Percentiles rank a stretch among this genome's conserved stretches.
These are phyloP conservation scores for Rhea americana DNA, from an alignment of 2,113 vertebrate genomes.

Conservation along the genomic window DNA sequence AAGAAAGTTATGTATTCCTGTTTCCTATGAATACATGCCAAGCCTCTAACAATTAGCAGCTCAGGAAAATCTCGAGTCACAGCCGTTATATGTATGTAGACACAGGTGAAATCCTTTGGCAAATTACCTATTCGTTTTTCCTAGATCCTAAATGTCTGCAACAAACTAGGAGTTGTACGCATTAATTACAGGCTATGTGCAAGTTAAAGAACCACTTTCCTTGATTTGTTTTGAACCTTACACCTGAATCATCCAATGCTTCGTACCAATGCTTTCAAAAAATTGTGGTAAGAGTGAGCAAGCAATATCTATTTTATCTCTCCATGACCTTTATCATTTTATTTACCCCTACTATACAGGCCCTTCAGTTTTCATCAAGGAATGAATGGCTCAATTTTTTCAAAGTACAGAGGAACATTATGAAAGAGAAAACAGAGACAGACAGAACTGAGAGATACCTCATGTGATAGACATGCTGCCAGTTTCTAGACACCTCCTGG, in stretches of 20 bases:
- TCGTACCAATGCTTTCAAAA: not conserved
- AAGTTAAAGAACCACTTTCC: not conserved
- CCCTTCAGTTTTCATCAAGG: not conserved
- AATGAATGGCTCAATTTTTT: not conserved
- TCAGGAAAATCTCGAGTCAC: not conserved
- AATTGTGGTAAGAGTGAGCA: not conserved
- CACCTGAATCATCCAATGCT: not conserved
- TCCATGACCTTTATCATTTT: not conserved
- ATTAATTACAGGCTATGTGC: not conserved
- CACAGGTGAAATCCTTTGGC: not conserved
- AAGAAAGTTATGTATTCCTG: not conserved
- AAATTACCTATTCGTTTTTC: not conserved
- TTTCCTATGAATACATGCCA: not conserved
- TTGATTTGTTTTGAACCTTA: not conserved
- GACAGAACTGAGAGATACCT: not conserved
- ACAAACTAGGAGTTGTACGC: not conserved
- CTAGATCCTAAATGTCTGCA: not conserved
- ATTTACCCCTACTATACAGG: not conserved
- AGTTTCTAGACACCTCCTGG: not conserved
- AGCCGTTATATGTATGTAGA: not conserved
- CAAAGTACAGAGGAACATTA: not conserved
- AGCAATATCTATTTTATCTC: not conserved
- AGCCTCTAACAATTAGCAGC: not conserved
- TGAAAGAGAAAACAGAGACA: not conserved
- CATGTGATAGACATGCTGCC: not conserved